Evolutionary conservation across 2,113 vertebrate genomes (phyloP).

Genomic region (Ophiodon elongatus): DNA sequence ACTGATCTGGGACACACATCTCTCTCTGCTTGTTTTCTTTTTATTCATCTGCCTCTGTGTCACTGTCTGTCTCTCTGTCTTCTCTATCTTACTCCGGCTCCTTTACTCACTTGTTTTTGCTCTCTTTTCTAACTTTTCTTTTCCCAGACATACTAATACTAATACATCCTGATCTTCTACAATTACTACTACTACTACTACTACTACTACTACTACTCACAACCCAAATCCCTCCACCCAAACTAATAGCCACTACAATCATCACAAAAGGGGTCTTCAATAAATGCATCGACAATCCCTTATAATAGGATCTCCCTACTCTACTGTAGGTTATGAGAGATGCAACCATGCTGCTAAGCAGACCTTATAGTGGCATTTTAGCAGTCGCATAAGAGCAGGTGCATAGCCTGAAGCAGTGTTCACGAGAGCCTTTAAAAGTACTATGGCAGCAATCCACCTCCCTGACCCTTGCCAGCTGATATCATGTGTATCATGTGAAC

Average conservation of each 20-base stretch:
- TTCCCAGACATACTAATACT: background rate
- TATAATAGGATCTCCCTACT: background rate
- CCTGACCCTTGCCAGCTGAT: slow-evolving; percentile 32
- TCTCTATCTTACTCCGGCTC: background rate
- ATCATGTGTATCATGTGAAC: slow-evolving; percentile 14
- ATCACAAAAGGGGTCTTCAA: background rate
- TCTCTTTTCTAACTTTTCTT: background rate
- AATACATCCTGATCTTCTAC: background rate
- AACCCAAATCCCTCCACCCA: background rate
- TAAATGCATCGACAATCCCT: background rate
- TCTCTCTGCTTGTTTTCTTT: slow-evolving; percentile 43
- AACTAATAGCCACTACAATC: background rate
- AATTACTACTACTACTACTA: background rate
- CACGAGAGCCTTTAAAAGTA: background rate
- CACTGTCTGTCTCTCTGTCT: slow-evolving; percentile 1
- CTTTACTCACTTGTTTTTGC: background rate
- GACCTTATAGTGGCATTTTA: background rate
- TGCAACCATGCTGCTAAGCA: slow-evolving; percentile 7
- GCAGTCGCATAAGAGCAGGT: slow-evolving; percentile 24
- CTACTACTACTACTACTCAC: background rate
- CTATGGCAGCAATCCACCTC: background rate
- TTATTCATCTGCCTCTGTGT: slow-evolving; percentile 35
- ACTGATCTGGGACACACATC: slow-evolving; percentile 64
- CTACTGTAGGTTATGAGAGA: background rate
- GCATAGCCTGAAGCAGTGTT: slow-evolving; percentile 16